Evolutionary conservation across 2,113 vertebrate species (phyloP).

Genomic region (Caracal caracal): DNA sequence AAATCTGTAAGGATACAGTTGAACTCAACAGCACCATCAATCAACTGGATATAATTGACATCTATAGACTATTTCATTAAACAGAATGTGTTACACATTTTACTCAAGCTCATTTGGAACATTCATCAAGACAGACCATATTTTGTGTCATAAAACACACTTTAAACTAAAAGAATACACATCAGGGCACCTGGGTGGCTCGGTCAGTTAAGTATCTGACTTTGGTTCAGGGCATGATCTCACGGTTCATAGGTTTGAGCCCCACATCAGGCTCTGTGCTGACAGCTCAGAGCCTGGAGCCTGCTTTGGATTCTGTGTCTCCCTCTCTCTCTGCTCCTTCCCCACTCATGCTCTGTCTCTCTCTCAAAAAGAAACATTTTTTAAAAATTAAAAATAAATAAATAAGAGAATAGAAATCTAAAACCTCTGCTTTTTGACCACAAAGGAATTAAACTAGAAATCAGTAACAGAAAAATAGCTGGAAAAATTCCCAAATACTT

Average conservation of each 20-base stretch:
- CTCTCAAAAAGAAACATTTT: too few species aligned
- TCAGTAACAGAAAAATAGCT: neutral
- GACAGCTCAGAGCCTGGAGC: too few species aligned
- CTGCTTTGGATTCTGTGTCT: too few species aligned
- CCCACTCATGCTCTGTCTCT: too few species aligned
- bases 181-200: neutral
- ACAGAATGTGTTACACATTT: neutral
- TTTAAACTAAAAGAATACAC: neutral
- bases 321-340: too few species aligned
- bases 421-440: neutral
- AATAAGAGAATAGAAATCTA: neutral
- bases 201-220: too few species aligned
- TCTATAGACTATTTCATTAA: neutral
- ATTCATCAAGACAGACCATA: neutral
- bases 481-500: neutral
- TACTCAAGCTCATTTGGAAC: neutral
- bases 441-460: neutral
- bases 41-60: neutral
- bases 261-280: too few species aligned
- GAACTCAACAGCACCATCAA: neutral
- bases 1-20: neutral
- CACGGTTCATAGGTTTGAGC: too few species aligned
- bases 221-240: too few species aligned
- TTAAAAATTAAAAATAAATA: too few species aligned
- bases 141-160: neutral